Evolutionary conservation across 2,888 invertebrate species (phyloP).

Genomic region (Orthonychiurus folsomi): DNA sequence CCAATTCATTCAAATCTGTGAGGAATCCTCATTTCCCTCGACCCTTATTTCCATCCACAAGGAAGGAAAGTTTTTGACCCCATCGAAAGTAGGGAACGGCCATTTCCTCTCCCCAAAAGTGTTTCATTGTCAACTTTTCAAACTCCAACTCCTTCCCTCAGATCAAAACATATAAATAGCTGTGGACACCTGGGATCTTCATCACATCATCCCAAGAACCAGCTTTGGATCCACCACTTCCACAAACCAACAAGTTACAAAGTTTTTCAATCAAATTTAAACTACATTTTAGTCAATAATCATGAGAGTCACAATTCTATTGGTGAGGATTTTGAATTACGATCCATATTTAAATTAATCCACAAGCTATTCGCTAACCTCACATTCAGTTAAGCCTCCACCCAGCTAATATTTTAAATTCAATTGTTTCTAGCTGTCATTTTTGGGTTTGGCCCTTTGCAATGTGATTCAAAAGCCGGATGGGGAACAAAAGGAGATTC

Average conservation of each 20-base stretch:
- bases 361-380: no score
- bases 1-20: background rate
- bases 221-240: background rate
- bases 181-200: no score
- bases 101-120: background rate
- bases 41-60: no score
- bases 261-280: background rate
- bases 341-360: no score
- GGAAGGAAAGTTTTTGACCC: no score
- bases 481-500: no score
- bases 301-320: background rate
- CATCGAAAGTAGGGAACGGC: background rate
- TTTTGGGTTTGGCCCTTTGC: background rate
- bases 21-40: no score
- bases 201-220: background rate
- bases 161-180: background rate
- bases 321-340: no score
- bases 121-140: conserved; percentile 1
- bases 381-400: no score
- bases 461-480: background rate
- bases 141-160: background rate
- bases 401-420: background rate
- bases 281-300: background rate
- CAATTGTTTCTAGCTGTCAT: background rate
- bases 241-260: background rate